Evolutionary conservation across 2,113 vertebrate species (phyloP).

Genomic region (Delphinapterus leucas): DNA sequence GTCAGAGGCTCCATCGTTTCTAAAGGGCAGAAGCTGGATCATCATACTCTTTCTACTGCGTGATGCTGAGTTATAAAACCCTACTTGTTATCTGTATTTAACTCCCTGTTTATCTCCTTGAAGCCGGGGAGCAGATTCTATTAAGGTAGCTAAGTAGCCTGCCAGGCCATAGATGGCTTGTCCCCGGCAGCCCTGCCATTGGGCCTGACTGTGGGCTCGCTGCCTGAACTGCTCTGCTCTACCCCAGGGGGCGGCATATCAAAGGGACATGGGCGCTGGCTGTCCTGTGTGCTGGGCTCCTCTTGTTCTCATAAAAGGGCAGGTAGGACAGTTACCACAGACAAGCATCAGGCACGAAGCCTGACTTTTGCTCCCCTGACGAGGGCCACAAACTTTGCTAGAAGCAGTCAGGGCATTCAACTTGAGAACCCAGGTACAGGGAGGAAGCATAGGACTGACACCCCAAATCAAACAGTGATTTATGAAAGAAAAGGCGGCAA

Average conservation of each 20-base stretch:
- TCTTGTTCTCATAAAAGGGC: background rate
- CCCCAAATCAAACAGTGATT: background rate
- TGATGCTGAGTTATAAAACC: background rate
- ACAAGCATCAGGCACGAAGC: background rate
- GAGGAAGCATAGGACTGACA: background rate
- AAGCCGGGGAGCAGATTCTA: background rate
- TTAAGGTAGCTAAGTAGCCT: background rate
- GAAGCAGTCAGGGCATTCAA: background rate
- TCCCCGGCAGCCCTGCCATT: background rate
- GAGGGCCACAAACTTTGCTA: background rate
- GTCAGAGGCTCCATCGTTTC: background rate
- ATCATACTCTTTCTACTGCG: background rate
- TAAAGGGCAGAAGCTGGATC: background rate
- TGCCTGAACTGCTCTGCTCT: background rate
- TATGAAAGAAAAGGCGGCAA: background rate
- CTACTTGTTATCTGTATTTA: background rate
- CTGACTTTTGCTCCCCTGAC: background rate
- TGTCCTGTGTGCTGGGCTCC: background rate
- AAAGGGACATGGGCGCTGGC: fast-evolving
- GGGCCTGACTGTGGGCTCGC: background rate
- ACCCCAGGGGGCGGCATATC: fast-evolving
- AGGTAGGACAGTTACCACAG: background rate
- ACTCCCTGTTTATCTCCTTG: background rate
- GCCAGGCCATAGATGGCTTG: background rate
- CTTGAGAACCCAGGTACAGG: background rate